A percentile compares a stretch with the other conserved stretches of the same genome.
Evolutionary conservation across 1,140 invertebrate genomes (phyloP).

Genomic region (Cotesia glomerata): DNA sequence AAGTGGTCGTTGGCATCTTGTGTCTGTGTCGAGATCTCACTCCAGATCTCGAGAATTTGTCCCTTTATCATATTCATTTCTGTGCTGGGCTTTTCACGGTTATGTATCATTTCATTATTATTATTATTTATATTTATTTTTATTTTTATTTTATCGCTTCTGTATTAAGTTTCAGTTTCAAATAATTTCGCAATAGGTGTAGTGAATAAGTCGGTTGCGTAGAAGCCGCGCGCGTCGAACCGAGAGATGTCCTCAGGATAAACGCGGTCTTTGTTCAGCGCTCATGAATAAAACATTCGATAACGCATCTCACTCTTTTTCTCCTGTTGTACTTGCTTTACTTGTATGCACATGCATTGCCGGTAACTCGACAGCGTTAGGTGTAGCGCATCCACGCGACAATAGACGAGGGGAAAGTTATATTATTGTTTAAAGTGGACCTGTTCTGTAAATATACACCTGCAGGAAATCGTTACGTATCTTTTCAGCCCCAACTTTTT

Average conservation of each 20-base stretch:
- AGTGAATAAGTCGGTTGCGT: constrained; percentile 30
- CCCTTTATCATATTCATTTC: constrained; percentile 11
- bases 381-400: constrained; percentile 28
- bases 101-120: background rate
- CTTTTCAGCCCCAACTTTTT: background rate
- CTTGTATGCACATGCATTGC: background rate
- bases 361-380: too few relatives aligned
- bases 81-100: too few relatives aligned
- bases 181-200: background rate
- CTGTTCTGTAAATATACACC: constrained; percentile 20
- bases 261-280: constrained; percentile 59
- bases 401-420: background rate
- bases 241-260: constrained; percentile 61
- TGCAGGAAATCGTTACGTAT: constrained; percentile 28
- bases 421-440: background rate
- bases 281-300: constrained; percentile 65
- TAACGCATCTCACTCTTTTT: constrained; percentile 53
- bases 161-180: too few relatives aligned
- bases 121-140: background rate
- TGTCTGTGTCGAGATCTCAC: constrained; percentile 30
- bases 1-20: constrained; percentile 45
- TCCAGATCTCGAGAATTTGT: constrained; percentile 37
- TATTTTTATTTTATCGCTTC: background rate
- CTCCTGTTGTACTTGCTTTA: background rate
- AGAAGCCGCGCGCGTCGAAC: constrained; percentile 31